A percentile compares a stretch with the other conserved stretches of the same genome.
These are phyloP conservation scores for Lasioglossum zephyrum DNA, from an alignment of 2,888 invertebrate genomes.

Conservation along the genomic window DNA sequence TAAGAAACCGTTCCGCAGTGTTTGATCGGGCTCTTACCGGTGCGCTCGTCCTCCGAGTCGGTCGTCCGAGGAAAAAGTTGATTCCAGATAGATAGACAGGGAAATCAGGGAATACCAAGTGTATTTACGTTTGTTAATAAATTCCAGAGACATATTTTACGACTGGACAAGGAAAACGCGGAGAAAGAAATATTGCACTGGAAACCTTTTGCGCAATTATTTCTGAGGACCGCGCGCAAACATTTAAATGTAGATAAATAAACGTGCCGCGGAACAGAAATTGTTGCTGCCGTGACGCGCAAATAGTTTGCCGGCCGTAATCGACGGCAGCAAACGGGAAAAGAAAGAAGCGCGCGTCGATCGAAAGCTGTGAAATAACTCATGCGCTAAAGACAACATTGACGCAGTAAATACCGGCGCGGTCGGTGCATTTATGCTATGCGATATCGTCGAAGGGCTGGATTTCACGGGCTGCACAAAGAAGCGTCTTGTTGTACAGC, in stretches of 20 bases:
- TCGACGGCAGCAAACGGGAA: not conserved
- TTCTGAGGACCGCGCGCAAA: not conserved
- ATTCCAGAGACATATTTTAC: not conserved
- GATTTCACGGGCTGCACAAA: not conserved
- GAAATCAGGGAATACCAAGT: not conserved
- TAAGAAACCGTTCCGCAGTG: too few species aligned
- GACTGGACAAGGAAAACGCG: too few species aligned
- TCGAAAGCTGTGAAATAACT: not conserved
- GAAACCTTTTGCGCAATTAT: not conserved
- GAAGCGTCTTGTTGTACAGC: constrained; percentile 3
- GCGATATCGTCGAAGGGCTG: not conserved
- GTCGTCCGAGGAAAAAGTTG: not conserved
- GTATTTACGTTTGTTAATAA: not conserved
- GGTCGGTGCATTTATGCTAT: not conserved
- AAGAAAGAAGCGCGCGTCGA: not conserved
- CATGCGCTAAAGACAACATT: constrained; percentile 3
- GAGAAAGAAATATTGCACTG: not conserved
- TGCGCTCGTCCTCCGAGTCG: too few species aligned
- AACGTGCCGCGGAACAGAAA: not conserved
- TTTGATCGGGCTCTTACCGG: too few species aligned
- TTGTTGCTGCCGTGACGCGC: not conserved
- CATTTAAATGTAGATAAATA: not conserved
- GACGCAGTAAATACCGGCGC: constrained; percentile 4
- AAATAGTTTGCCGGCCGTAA: not conserved
- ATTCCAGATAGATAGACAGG: not conserved